Percentiles rank a stretch among this genome's conserved stretches.
These are phyloP conservation scores for Pitangus sulphuratus DNA, from an alignment of 2,797 vertebrate species.

Conservation along the genomic window DNA sequence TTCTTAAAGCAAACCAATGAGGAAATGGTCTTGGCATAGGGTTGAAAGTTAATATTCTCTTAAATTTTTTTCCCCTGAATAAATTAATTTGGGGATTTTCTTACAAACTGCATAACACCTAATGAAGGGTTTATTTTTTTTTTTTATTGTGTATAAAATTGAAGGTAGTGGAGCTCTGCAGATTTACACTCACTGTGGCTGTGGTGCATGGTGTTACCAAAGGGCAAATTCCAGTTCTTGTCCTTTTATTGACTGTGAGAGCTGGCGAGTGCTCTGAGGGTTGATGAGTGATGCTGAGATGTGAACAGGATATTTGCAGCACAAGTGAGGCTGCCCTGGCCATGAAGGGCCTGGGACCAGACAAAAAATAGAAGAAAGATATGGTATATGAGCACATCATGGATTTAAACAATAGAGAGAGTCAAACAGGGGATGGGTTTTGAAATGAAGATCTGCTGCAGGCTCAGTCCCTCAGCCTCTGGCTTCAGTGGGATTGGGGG, in stretches of 20 bases:
- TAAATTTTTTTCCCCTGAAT: neutral
- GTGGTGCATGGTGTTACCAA: neutral
- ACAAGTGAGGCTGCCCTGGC: neutral
- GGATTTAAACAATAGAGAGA: neutral
- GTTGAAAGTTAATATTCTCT: conserved; percentile 32
- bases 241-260: neutral
- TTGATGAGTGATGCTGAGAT: neutral
- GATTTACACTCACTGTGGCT: neutral
- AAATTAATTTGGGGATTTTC: conserved; percentile 19
- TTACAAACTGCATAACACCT: conserved; percentile 6
- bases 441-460: neutral
- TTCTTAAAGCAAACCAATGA: neutral
- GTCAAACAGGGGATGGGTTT: neutral
- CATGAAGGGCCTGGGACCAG: neutral
- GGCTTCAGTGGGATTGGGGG: neutral
- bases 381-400: neutral
- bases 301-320: neutral
- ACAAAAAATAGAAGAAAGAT: neutral
- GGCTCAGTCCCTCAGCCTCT: neutral
- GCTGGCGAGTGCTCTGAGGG: neutral
- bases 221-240: neutral
- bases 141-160: neutral
- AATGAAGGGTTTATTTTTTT: conserved; percentile 10
- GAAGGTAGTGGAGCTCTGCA: neutral
- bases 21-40: neutral